Base-by-base conservation (phyloP, 2,888 invertebrate species). In the Eueremaeus valkanovi region DNA sequence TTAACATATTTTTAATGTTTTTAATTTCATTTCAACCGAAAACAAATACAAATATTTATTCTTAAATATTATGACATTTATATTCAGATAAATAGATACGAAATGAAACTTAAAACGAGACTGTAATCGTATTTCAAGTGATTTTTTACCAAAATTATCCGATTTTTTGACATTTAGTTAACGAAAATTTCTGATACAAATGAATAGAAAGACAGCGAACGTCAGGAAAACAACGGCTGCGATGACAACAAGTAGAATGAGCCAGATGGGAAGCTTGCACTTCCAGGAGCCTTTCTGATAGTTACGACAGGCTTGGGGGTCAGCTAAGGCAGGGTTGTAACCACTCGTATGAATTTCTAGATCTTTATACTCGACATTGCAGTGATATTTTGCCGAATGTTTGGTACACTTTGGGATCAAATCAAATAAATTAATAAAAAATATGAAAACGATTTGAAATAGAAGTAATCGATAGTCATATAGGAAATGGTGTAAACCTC, bases 191-290 rank as follows among this genome's bases (percentile, higher is more conserved):
- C 70, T 9, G 18, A 75, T 13, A 33, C 75, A 75, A 40, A 75
- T 72, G 33, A 27, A 75, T 24, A 75, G 2, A 33, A 75, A 24
- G 13, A 75, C 21, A 33, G 31, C 0, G n/a, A 75, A 31, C 13
- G 70, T 68, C 5, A 75, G 16, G n/a, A 70, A 3, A 31, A 40
- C 45, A 36, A 75, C 18, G 3, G 31, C 33, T 13, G 11, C 42
- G 24, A 68, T 31, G 6, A 75, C 18, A 5, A 49, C 29, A 13
- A 45, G 31, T 13, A 75, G 16, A n/a, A 49, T 21, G 29, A 75
- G 40, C 75, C 75, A 75, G 6, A 55, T 21, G 24, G 70, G 75
- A 29, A 75, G 3, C 49, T 36, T 29, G 21, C 75, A 75, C 21
- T 51, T 49, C 33, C 45, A 45, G 5, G 49, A 58, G 8, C 75